phyloP scores from a whole-genome alignment of 2,888 invertebrate genomes.

The Rhogogaster chlorosoma region DNA sequence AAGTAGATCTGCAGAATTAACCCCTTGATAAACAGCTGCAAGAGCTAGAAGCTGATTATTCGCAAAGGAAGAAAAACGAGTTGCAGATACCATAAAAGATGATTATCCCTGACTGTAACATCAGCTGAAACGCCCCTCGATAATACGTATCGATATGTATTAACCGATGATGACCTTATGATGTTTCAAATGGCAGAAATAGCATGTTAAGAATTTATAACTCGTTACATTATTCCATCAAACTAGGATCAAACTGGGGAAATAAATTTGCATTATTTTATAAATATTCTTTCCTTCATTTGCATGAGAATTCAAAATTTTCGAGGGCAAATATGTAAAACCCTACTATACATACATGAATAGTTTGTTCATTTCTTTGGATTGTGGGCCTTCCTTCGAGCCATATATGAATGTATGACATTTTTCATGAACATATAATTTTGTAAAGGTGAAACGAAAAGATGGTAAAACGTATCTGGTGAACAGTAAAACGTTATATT shows the following conservation, averaged over 20 bases:
- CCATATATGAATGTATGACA: not conserved
- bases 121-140: too few relatives aligned
- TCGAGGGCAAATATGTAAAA: not conserved
- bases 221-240: not conserved
- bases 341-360: not conserved
- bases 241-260: not conserved
- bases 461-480: not conserved
- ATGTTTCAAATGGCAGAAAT: too few relatives aligned
- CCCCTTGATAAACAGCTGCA: not conserved
- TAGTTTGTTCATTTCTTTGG: conserved; percentile 9
- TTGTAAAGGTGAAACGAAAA: not conserved
- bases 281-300: not conserved
- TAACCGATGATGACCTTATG: too few relatives aligned
- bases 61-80: too few relatives aligned
- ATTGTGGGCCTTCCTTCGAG: not conserved
- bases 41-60: not conserved
- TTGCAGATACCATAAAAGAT: too few relatives aligned
- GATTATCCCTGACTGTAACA: too few relatives aligned
- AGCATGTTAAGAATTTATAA: too few relatives aligned
- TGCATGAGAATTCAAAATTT: not conserved
- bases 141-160: too few relatives aligned
- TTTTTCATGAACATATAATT: not conserved
- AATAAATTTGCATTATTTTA: not conserved
- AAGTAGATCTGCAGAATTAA: not conserved
- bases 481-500: not conserved